A percentile compares a stretch with the other conserved stretches of the same genome.
Conservation (phyloP, 2,113 vertebrate species). For the Sisor rabdophorus region DNA sequence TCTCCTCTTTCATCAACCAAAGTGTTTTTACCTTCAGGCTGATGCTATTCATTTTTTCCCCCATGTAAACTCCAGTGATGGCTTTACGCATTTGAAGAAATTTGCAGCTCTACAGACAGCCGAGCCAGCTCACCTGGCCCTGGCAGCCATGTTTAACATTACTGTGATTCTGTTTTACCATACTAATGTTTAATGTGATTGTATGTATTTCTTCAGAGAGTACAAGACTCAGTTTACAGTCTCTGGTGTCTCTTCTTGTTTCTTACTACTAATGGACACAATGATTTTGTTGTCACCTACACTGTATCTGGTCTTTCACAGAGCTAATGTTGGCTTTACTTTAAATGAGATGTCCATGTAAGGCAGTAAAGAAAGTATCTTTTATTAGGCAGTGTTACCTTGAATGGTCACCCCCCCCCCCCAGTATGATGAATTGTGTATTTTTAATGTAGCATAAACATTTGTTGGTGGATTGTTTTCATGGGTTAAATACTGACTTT, state of each 20-base stretch:
- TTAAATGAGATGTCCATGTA: too few relatives aligned
- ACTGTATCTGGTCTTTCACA: background rate
- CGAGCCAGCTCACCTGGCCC: background rate
- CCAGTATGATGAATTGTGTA: too few relatives aligned
- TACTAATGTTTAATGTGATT: background rate
- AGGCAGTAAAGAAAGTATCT: too few relatives aligned
- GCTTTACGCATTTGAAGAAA: background rate
- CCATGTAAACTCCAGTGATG: background rate
- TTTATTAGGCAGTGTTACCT: too few relatives aligned
- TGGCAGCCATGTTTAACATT: background rate
- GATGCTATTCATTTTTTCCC: background rate
- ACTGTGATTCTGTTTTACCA: background rate
- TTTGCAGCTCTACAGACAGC: background rate
- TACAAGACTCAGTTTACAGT: background rate
- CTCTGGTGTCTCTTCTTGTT: background rate
- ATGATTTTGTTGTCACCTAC: background rate
- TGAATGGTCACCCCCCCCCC: too few relatives aligned
- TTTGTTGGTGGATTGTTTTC: too few relatives aligned
- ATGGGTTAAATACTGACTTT: too few relatives aligned
- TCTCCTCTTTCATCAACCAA: background rate
- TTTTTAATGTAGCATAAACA: too few relatives aligned
- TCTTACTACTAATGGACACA: background rate
- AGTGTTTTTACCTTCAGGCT: background rate
- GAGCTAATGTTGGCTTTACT: background rate
- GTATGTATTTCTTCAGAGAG: background rate